phyloP scores from a whole-genome alignment of 1,140 invertebrate genomes.

The Caerostris darwini region DNA sequence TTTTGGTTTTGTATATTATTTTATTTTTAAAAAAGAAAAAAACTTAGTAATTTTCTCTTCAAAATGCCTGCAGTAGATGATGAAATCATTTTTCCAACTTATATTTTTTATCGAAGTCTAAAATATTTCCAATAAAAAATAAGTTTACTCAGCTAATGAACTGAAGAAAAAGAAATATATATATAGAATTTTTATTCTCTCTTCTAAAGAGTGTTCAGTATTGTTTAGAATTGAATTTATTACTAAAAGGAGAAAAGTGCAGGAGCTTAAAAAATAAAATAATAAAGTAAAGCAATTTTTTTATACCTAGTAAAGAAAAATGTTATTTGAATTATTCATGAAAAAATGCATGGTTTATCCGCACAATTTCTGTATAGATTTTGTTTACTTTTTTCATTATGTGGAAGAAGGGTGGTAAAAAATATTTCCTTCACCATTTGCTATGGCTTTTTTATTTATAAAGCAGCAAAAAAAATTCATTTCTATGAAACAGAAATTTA shows the following conservation, averaged over 20 bases:
- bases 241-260: background rate
- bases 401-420: background rate
- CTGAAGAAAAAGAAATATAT: background rate
- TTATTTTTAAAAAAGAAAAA: too few species aligned
- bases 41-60: too few species aligned
- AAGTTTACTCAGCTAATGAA: background rate
- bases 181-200: background rate
- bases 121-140: too few species aligned
- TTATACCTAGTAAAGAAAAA: constrained; percentile 7
- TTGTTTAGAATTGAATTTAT: background rate
- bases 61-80: too few species aligned
- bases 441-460: background rate
- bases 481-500: background rate
- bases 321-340: constrained; percentile 63
- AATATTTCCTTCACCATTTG: background rate
- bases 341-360: background rate
- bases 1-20: too few species aligned
- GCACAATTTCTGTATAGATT: background rate
- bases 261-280: background rate
- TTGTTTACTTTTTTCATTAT: background rate
- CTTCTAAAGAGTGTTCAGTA: background rate
- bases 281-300: constrained; percentile 4
- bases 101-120: too few species aligned
- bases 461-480: background rate
- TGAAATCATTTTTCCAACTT: too few species aligned